phyloP scores from a whole-genome alignment of 2,113 vertebrate genomes.

The Motacilla tschutschensis region DNA sequence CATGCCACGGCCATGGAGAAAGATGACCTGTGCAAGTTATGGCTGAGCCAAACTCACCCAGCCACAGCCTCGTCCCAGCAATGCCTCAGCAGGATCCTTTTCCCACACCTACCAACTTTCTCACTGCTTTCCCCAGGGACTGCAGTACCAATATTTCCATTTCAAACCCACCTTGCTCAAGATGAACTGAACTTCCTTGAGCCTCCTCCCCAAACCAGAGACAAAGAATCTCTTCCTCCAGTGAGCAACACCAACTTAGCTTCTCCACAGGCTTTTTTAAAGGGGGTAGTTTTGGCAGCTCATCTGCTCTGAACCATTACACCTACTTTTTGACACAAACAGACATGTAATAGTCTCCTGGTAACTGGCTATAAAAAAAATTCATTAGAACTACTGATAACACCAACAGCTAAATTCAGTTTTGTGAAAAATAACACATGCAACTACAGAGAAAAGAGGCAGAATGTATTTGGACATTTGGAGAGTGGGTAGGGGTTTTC shows the following conservation, averaged over 20 bases:
- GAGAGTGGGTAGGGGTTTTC: neutral
- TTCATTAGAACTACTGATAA: neutral
- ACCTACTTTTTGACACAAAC: neutral
- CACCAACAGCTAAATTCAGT: neutral
- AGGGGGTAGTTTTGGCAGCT: neutral
- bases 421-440: neutral
- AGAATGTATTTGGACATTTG: neutral
- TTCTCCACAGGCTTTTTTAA: neutral
- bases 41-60: neutral
- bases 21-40: neutral
- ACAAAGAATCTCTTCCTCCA: neutral
- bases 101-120: neutral
- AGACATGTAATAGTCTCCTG: neutral
- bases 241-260: neutral
- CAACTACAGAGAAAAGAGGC: neutral
- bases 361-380: neutral
- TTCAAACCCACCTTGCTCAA: neutral
- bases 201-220: neutral
- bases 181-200: neutral
- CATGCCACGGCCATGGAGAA: fast-evolving
- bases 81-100: neutral
- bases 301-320: neutral
- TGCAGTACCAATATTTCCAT: neutral
- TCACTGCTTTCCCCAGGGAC: neutral
- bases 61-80: neutral